Evolutionary conservation across 2,797 vertebrate species (phyloP), one percentile per base, ranked within the genome.

Genomic region (Pseudotriccus pelzelni): DNA sequence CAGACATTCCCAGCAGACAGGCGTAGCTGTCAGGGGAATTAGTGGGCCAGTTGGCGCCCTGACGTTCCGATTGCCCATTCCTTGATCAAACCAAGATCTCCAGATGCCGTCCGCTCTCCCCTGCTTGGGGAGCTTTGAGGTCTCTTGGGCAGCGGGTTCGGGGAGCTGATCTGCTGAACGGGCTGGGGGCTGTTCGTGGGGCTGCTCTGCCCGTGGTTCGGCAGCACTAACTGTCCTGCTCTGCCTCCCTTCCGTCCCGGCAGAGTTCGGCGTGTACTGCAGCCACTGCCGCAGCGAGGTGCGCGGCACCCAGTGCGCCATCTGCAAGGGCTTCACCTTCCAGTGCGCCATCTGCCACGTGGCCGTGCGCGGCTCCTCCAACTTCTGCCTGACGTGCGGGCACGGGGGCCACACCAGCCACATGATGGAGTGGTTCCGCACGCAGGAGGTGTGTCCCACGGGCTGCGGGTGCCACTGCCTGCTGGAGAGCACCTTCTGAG

Each of bases 341-440:
- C 99, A 99, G 98, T 99, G 99, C 1, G 99, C 99, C 94, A 98
- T 99, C 97, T 99, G 99, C 81, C 99, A 99, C 15, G 99, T 99
- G 94, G 99, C 99, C 0, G 99, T 99, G 22, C 98, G 99, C 0
- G 99, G 99, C 23, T 99, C 99, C 6, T 99, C 99, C 92, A 99
- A 99, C 80, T 99, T 99, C 98, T 99, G 99, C 97, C 98, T 99
- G 84, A 99, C 98, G 46, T 99, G 99, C 0, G 99, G 99, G 0
- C 99, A 99, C 8, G 99, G 99, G 0, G 99, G 99, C 19, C 99
- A 99, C 98, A 99, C 99, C 64, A 98, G 98, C 84, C 99, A 99
- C 97, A 99, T 99, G 99, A 99, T 99, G 99, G 99, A 99, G 96
- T 99, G 99, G 99, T 99, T 99, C 78, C 98, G 99, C 46, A 98